A percentile compares a stretch with the other conserved stretches of the same genome.
These are phyloP conservation scores for Ophonus ardosiacus DNA, from an alignment of 2,888 invertebrate genomes.

Conservation along the genomic window DNA sequence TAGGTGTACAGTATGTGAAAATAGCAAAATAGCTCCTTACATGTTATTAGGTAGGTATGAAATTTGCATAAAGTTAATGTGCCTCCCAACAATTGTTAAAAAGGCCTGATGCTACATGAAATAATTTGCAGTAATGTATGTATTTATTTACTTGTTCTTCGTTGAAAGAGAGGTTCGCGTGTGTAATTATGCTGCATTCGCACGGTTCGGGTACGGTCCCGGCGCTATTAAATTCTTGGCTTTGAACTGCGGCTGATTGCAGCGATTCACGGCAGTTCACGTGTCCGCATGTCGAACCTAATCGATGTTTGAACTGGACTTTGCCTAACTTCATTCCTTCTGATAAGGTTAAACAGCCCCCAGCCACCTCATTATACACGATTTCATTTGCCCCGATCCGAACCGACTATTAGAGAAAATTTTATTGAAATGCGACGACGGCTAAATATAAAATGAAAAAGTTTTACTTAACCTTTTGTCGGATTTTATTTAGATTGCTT, in stretches of 20 bases:
- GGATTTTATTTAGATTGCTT: no score
- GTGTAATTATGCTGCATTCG: conserved; percentile 56
- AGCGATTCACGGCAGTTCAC: conserved; percentile 57
- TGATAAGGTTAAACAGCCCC: conserved; percentile 34
- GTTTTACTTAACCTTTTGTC: neutral
- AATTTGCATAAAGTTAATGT: no score
- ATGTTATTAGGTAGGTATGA: no score
- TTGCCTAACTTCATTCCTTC: conserved; percentile 32
- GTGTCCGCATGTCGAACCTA: conserved; percentile 47
- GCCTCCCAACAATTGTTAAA: no score
- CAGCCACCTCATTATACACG: conserved; percentile 24
- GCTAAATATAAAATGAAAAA: neutral
- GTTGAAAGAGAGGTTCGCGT: neutral
- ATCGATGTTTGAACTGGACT: conserved; percentile 49
- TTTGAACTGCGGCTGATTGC: conserved; percentile 60
- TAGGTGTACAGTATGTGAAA: no score
- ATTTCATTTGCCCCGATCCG: conserved; percentile 20
- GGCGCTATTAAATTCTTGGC: conserved; percentile 60
- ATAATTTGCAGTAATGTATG: neutral
- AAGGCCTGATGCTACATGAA: no score
- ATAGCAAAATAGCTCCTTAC: no score
- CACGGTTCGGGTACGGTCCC: conserved; percentile 16
- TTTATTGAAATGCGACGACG: neutral
- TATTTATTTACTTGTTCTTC: neutral
- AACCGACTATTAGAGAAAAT: neutral